These are phyloP conservation scores for Atrina japonica DNA, from an alignment of 2,888 invertebrate genomes.

Conservation along the genomic window DNA sequence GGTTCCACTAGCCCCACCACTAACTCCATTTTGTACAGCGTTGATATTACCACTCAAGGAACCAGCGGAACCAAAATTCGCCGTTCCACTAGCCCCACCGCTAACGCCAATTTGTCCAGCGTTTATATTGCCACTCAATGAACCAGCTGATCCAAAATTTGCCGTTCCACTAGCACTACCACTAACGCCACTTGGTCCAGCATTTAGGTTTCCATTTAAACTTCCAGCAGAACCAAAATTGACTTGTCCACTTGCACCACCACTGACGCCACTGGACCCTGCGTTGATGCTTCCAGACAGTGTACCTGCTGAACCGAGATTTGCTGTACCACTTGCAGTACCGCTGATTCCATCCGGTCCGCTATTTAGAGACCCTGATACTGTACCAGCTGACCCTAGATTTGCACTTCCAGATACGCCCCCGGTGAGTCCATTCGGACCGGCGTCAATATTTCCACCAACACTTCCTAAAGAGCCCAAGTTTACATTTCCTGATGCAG, in stretches of 20 bases:
- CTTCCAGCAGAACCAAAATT: slow-evolving; percentile 40
- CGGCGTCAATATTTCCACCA: slow-evolving; percentile 30
- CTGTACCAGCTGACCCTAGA: slow-evolving; percentile 40
- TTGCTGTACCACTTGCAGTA: slow-evolving; percentile 17
- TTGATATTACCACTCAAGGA: slow-evolving; percentile 45
- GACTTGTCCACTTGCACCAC: slow-evolving; percentile 34
- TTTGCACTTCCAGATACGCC: slow-evolving; percentile 36
- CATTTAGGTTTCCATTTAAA: slow-evolving; percentile 21
- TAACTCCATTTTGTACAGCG: slow-evolving; percentile 43
- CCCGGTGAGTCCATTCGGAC: slow-evolving; percentile 41
- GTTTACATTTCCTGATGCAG: slow-evolving; percentile 25
- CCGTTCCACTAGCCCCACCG: slow-evolving; percentile 30
- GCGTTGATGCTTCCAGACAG: slow-evolving; percentile 33
- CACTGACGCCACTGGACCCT: slow-evolving; percentile 44
- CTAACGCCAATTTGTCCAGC: slow-evolving; percentile 36
- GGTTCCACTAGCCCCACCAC: slow-evolving; percentile 34
- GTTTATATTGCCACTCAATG: slow-evolving; percentile 11
- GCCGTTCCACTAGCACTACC: slow-evolving; percentile 7
- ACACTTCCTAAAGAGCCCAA: slow-evolving; percentile 14
- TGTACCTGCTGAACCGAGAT: slow-evolving; percentile 17
- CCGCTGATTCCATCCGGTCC: slow-evolving; percentile 45
- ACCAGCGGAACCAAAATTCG: background rate
- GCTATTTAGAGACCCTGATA: slow-evolving; percentile 46
- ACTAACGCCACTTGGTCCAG: slow-evolving; percentile 16
- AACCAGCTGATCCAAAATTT: background rate